Percentiles rank a stretch among this genome's conserved stretches.
phyloP scores from a whole-genome alignment of 2,113 vertebrate species.

The Lycocorax pyrrhopterus region DNA sequence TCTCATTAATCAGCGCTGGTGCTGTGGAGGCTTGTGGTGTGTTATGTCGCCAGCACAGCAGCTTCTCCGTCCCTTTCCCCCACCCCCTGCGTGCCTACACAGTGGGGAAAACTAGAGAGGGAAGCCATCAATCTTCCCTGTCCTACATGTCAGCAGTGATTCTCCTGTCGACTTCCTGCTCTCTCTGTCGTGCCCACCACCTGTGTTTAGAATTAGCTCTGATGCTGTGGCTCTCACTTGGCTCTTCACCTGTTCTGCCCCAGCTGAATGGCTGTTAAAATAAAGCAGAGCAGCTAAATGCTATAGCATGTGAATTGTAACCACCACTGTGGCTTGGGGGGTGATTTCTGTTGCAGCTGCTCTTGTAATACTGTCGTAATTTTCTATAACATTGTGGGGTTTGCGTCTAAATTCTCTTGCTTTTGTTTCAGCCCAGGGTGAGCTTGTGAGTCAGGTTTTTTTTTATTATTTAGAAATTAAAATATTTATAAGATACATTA shows the following conservation, averaged over 20 bases:
- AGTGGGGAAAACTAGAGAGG: slow-evolving; percentile 88
- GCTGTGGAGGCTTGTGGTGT: slow-evolving; percentile 80
- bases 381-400: not conserved
- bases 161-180: slow-evolving; percentile 70
- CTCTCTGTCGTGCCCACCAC: slow-evolving; percentile 65
- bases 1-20: slow-evolving; percentile 91
- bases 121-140: slow-evolving; percentile 98
- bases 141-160: slow-evolving; percentile 83
- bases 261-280: not conserved
- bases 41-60: slow-evolving; percentile 78
- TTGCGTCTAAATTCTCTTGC: not conserved
- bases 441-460: not conserved
- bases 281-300: not conserved
- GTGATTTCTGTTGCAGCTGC: slow-evolving; percentile 8
- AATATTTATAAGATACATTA: not conserved
- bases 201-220: slow-evolving; percentile 77
- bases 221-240: slow-evolving; percentile 55
- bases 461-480: not conserved
- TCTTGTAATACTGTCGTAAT: not conserved
- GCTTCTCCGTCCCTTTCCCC: slow-evolving; percentile 71
- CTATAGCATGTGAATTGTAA: not conserved
- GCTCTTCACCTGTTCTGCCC: slow-evolving; percentile 69
- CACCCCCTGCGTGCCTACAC: slow-evolving; percentile 77
- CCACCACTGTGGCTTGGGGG: not conserved
- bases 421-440: not conserved